Evolutionary conservation across 2,113 vertebrate species (phyloP).

Genomic region (Narcine bancroftii): DNA sequence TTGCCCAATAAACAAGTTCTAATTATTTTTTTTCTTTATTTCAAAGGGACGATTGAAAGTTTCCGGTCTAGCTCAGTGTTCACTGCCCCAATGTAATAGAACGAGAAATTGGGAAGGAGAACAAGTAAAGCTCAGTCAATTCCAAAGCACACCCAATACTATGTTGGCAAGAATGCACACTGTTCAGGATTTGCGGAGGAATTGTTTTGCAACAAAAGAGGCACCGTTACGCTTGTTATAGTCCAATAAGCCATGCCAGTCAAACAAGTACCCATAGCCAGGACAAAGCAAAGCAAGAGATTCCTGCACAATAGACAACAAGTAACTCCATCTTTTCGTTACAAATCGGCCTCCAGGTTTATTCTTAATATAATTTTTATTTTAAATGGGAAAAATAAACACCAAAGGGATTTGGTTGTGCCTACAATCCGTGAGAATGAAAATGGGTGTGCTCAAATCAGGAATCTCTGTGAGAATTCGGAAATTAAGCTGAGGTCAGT

Average conservation of each 20-base stretch:
- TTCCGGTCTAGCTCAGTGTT: conserved; percentile 98
- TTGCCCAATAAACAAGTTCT: conserved; percentile 85
- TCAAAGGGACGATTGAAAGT: conserved; percentile 98
- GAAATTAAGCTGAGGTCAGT: conserved; percentile 41
- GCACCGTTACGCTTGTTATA: conserved; percentile 97
- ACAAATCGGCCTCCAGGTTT: conserved; percentile 89
- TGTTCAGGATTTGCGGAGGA: conserved; percentile 93
- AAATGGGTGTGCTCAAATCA: conserved; percentile 20
- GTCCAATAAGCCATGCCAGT: conserved; percentile 99
- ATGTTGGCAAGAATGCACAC: conserved; percentile 88
- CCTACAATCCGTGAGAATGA: conserved; percentile 47
- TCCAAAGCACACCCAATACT: conserved; percentile 89
- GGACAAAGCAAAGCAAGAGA: conserved; percentile 87
- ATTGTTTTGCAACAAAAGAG: conserved; percentile 93
- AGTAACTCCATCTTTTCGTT: conserved; percentile 98
- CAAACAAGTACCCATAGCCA: conserved; percentile 88
- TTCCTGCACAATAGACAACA: conserved; percentile 98
- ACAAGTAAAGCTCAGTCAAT: conserved; percentile 73
- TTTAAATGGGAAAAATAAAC: conserved; percentile 80
- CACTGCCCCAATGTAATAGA: conserved; percentile 84
- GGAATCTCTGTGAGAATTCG: neutral
- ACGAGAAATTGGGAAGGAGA: conserved; percentile 68
- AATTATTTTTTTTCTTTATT: conserved; percentile 85
- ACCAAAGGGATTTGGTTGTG: conserved; percentile 58
- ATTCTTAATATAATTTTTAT: conserved; percentile 69